phyloP scores from a whole-genome alignment of 2,797 vertebrate genomes.

The Gadopsis bispinosus region DNA sequence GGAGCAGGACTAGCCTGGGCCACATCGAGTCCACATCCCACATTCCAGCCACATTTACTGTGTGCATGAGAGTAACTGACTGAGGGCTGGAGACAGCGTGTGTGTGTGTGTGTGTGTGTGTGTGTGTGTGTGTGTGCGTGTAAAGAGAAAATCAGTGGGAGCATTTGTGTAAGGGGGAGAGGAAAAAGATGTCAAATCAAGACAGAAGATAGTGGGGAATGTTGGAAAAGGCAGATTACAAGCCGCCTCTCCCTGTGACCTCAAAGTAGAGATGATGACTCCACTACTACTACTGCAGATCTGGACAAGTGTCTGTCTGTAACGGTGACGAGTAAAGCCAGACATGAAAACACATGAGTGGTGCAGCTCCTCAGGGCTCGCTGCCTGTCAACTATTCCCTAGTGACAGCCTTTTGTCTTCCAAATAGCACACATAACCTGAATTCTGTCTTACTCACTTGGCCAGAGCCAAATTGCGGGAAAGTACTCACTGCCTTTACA shows the following conservation, averaged over 20 bases:
- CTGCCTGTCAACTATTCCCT: slow-evolving; percentile 7
- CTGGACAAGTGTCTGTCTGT: slow-evolving; percentile 65
- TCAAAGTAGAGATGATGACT: slow-evolving; percentile 46
- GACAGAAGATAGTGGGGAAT: slow-evolving; percentile 35
- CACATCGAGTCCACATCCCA: slow-evolving; percentile 64
- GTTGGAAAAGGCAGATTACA: slow-evolving; percentile 32
- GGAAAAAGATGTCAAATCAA: slow-evolving; percentile 32
- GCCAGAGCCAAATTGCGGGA: not conserved
- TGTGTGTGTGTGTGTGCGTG: not conserved
- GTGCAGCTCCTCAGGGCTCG: slow-evolving; percentile 33
- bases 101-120: not conserved
- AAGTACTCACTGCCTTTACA: not conserved
- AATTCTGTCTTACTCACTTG: slow-evolving; percentile 29
- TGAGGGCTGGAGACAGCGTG: slow-evolving; percentile 21
- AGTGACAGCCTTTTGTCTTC: slow-evolving; percentile 44
- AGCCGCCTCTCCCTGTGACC: slow-evolving; percentile 56
- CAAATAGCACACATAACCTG: slow-evolving; percentile 31
- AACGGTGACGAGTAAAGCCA: slow-evolving; percentile 64
- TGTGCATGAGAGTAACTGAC: slow-evolving; percentile 51
- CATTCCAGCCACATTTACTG: slow-evolving; percentile 75
- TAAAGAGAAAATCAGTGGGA: not conserved
- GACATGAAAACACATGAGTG: slow-evolving; percentile 64
- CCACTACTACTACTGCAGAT: slow-evolving; percentile 54
- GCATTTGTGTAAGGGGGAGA: not conserved
- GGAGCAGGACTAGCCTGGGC: slow-evolving; percentile 66